Evolutionary conservation across 2,888 invertebrate species (phyloP), one percentile per base, ranked within the genome.

Genomic region (Oeneis ivallda): DNA sequence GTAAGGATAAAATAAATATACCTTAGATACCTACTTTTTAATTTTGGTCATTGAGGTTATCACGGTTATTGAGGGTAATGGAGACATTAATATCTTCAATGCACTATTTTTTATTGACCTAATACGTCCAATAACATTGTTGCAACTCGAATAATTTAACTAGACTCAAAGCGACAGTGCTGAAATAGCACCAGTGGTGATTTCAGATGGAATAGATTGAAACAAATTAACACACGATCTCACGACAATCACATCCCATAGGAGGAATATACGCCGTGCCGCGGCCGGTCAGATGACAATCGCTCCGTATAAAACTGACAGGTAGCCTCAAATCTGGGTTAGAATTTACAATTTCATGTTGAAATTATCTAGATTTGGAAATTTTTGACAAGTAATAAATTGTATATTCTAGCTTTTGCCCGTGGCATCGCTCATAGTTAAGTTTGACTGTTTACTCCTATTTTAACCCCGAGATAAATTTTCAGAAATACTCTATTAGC

Each of bases 261-360:
- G 15, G 37, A 34, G 37, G 53, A 37, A 37, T 34, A 19, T 19
- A 26, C 19, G 26, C 49, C n/a, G n/a, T n/a, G n/a, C n/a, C n/a
- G n/a, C n/a, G n/a, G n/a, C n/a, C 11, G 26, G n/a, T 52, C 13
- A 52, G 52, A 52, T 52, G 52, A 52, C 52, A 52, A 52, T 32
- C 52, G 34, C n/a, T n/a, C n/a, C n/a, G 7, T 52, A 7, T 17
- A 49, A 49, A 49, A 49, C 49, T 49, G 17, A 10, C 45, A 45
- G n/a, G 26, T 26, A 45, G 45, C 3, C 15, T 19, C 9, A 9
- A 19, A 49, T 43, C 11, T 43, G 13, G 41, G 41, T 43, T 43
- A 43, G 8, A 37, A 37, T 43, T 43, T n/a, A 43, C 17, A 19
- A 47, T 17, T 26, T 26, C 37, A 37, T 37, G 37, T 37, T 37